Evolutionary conservation across 2,797 vertebrate genomes (phyloP).

Genomic region (Spheniscus humboldti): DNA sequence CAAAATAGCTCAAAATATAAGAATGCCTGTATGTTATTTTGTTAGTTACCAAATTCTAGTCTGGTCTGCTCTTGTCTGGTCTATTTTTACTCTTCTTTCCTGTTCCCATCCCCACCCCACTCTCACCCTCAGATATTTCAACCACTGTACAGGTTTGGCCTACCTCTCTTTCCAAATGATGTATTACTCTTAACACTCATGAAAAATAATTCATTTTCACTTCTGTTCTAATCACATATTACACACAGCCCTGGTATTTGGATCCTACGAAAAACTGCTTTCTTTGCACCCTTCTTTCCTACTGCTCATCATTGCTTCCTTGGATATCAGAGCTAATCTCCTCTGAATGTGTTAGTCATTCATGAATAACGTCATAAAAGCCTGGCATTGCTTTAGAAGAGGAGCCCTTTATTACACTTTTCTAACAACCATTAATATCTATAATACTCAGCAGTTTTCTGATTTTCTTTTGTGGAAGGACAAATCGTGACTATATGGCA

Average conservation of each 20-base stretch:
- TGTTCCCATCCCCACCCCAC: neutral
- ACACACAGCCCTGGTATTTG: neutral
- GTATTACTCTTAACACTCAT: neutral
- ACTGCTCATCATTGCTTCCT: constrained; percentile 37
- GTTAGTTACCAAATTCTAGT: neutral
- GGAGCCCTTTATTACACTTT: constrained; percentile 66
- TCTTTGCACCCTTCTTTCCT: neutral
- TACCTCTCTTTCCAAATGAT: neutral
- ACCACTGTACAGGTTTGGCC: neutral
- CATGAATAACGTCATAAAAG: constrained; percentile 75
- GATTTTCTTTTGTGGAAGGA: constrained; percentile 73
- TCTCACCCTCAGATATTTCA: neutral
- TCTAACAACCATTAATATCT: constrained; percentile 71
- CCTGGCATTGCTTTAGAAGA: constrained; percentile 54
- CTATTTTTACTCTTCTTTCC: neutral
- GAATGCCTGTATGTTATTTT: neutral
- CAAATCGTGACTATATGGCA: constrained; percentile 46
- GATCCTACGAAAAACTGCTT: constrained; percentile 30
- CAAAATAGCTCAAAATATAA: neutral
- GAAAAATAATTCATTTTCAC: constrained; percentile 23
- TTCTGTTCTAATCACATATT: neutral
- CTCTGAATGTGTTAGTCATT: constrained; percentile 63
- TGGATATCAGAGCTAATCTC: constrained; percentile 53
- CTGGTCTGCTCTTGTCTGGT: neutral
- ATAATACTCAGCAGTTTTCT: constrained; percentile 68